Percentiles rank a stretch among this genome's conserved stretches.
These are phyloP conservation scores for Conomelus anceps DNA, from an alignment of 2,888 invertebrate genomes.

Conservation along the genomic window DNA sequence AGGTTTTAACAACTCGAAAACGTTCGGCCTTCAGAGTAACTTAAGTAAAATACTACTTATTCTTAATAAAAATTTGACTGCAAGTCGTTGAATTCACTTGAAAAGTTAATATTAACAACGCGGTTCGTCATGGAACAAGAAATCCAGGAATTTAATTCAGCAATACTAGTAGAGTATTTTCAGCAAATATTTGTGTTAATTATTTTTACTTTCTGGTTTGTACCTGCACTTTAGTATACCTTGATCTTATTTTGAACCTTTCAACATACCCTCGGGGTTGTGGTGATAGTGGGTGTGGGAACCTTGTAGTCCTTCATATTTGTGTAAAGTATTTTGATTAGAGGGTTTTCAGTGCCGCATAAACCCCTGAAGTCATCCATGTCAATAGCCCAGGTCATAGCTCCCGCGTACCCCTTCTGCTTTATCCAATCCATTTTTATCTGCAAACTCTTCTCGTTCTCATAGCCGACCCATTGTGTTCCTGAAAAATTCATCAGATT, in stretches of 20 bases:
- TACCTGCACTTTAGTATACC: not conserved
- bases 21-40: too few species aligned
- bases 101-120: too few species aligned
- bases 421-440: conserved; percentile 88
- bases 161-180: too few species aligned
- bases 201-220: not conserved
- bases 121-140: too few species aligned
- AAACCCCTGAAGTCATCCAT: conserved; percentile 85
- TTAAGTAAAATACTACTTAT: too few species aligned
- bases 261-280: conserved; percentile 37
- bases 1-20: too few species aligned
- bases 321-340: conserved; percentile 64
- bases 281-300: conserved; percentile 38
- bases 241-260: not conserved
- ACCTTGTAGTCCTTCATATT: conserved; percentile 57
- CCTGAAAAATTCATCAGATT: conserved; percentile 38
- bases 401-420: conserved; percentile 72
- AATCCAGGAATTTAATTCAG: too few species aligned
- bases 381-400: conserved; percentile 89
- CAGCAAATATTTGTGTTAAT: not conserved
- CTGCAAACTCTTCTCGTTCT: conserved; percentile 70
- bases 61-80: too few species aligned
- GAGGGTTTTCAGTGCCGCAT: conserved; percentile 68
- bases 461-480: conserved; percentile 88
- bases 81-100: too few species aligned